Percentiles rank a stretch among this genome's conserved stretches.
Conservation (phyloP, 2,113 vertebrate species). For the Prunella himalayana region DNA sequence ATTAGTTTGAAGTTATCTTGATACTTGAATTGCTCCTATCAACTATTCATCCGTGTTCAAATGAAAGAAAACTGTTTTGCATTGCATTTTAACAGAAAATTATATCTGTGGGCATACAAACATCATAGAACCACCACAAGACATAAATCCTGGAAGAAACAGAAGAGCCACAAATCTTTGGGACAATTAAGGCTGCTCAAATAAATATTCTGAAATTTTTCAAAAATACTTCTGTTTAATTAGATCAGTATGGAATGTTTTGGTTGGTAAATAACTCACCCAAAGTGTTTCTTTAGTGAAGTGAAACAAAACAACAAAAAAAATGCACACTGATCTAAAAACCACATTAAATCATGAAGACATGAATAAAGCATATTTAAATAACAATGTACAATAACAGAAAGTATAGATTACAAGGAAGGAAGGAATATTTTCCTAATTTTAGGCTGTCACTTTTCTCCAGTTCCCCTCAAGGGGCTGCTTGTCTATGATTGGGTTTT, state of each 20-base stretch:
- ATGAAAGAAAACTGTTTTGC: not conserved
- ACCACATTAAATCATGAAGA: not conserved
- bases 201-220: not conserved
- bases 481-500: not conserved
- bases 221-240: not conserved
- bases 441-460: not conserved
- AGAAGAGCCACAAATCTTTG: not conserved
- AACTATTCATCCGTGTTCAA: not conserved
- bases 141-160: accelerated
- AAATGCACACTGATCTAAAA: not conserved
- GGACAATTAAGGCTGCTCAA: accelerated
- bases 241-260: not conserved
- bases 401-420: not conserved
- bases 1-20: not conserved
- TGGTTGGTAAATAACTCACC: not conserved
- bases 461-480: not conserved
- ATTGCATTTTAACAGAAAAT: not conserved
- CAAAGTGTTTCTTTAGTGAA: not conserved
- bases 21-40: not conserved
- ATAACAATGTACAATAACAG: accelerated
- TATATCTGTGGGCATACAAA: not conserved
- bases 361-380: not conserved
- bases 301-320: not conserved
- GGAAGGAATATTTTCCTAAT: not conserved
- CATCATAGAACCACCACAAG: not conserved